Evolutionary conservation across 1,140 invertebrate species (phyloP), one percentile per base, ranked within the genome.

Genomic region (Battus philenor): DNA sequence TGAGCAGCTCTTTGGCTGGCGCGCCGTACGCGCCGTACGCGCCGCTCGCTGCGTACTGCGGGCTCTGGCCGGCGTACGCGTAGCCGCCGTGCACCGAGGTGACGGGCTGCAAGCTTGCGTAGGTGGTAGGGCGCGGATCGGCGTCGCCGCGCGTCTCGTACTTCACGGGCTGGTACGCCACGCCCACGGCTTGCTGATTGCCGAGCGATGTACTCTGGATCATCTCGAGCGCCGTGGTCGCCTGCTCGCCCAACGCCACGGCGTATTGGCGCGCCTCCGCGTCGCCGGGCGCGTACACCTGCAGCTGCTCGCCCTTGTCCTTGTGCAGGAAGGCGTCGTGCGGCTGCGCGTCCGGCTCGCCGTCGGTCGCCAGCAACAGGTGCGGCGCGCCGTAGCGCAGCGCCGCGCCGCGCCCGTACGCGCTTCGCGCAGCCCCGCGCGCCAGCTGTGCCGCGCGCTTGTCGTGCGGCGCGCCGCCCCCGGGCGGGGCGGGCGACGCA

Each of bases 81-180:
- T 73, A 79, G 0, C 63, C 75, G 4, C 70, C 57, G 49, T 67
- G 57, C 47, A 85, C 63, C 1, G 85, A 86, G 12, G 78, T 82
- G 6, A 86, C 84, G 7, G 85, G 80, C 50, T 87, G 81, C 18
- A 87, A 54, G 45, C 80, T 86, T 0, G 86, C 84, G 48, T 87
- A 87, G 34, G 84, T 86, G 15, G 59, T 65, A 8, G 69, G 63
- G 10, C 76, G 59, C 16, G 70, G 67, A 49, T 78, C 75, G 12
- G 53, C 49, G 34, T 86, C 80, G 0, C 58, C 70, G 1, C 82
- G 64, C n/a, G 68, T 54, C 50, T 87, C 85, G 54, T 87, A 87
- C 51, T 87, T 87, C 12, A 84, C 70, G 30, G 71, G 80, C 47
- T 85, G 81, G 43, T 85, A 86, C 0, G 80, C 74, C 0, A 83